These are phyloP conservation scores for Brachionus asplanchnoidis DNA, from an alignment of 1,140 invertebrate species.

Conservation along the genomic window DNA sequence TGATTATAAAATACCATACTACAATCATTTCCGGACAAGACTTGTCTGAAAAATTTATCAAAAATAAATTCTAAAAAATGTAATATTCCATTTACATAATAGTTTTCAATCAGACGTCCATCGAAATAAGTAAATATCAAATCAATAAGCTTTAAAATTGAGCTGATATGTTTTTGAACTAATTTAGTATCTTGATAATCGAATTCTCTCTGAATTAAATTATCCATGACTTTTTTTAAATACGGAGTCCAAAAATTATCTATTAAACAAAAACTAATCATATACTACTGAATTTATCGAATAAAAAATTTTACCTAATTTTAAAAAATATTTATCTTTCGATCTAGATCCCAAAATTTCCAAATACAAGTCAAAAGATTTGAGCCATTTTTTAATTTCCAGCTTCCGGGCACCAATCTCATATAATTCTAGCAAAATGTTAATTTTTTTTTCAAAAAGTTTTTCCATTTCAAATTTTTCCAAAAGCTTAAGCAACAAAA, in stretches of 20 bases:
- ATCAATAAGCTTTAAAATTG: background rate
- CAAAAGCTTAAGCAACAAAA: background rate
- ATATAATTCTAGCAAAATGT: background rate
- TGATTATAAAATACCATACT: background rate
- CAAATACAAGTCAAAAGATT: background rate
- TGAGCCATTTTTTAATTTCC: background rate
- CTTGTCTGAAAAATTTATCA: background rate
- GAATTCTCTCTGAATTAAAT: background rate
- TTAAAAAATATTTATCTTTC: background rate
- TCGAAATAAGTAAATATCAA: slow-evolving; percentile 1
- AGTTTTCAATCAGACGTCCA: background rate
- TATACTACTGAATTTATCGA: background rate
- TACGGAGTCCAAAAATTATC: background rate
- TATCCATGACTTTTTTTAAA: background rate
- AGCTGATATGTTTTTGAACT: background rate
- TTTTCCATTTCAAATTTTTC: background rate
- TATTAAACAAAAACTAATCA: background rate
- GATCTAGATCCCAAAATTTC: background rate
- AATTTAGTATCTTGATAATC: background rate
- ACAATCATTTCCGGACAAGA: background rate
- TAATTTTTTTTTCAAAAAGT: background rate
- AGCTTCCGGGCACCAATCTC: background rate
- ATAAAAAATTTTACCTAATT: background rate
- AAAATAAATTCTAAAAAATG: background rate
- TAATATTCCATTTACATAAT: background rate